Percentiles rank a stretch among this genome's conserved stretches.
phyloP scores from a whole-genome alignment of 2,797 vertebrate genomes.

The Takifugu rubripes region DNA sequence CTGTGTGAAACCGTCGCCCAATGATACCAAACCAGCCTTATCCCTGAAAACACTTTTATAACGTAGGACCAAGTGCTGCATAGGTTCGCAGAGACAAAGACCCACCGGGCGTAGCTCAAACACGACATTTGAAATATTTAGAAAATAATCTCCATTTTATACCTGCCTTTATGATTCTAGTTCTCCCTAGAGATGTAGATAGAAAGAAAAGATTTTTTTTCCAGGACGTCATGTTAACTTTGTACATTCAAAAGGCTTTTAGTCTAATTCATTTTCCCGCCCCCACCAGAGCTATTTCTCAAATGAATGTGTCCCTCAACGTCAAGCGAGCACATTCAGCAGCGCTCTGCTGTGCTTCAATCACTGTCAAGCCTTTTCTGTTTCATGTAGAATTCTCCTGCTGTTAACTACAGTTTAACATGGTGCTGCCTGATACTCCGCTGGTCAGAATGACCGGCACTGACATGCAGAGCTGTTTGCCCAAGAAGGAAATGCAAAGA shows the following conservation, averaged over 20 bases:
- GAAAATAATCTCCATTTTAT: too few species aligned
- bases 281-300: slow-evolving; percentile 59
- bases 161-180: too few species aligned
- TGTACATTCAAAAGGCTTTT: slow-evolving; percentile 70
- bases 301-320: slow-evolving; percentile 71
- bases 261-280: slow-evolving; percentile 70
- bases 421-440: too few species aligned
- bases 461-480: slow-evolving; percentile 60
- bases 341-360: slow-evolving; percentile 61
- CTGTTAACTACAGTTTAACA: too few species aligned
- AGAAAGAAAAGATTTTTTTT: slow-evolving; percentile 32
- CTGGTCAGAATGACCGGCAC: too few species aligned
- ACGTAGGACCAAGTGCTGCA: too few species aligned
- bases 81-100: too few species aligned
- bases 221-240: slow-evolving; percentile 50
- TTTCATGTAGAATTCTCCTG: slow-evolving; percentile 32
- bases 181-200: slow-evolving; percentile 32
- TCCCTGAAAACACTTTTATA: too few species aligned
- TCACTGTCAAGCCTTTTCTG: slow-evolving; percentile 68
- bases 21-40: too few species aligned
- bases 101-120: too few species aligned
- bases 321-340: slow-evolving; percentile 68
- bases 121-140: too few species aligned
- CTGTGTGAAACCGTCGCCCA: too few species aligned
- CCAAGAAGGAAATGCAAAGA: not conserved